Conservation (phyloP, 2,888 invertebrate species). For the Argyresthia goedartella region DNA sequence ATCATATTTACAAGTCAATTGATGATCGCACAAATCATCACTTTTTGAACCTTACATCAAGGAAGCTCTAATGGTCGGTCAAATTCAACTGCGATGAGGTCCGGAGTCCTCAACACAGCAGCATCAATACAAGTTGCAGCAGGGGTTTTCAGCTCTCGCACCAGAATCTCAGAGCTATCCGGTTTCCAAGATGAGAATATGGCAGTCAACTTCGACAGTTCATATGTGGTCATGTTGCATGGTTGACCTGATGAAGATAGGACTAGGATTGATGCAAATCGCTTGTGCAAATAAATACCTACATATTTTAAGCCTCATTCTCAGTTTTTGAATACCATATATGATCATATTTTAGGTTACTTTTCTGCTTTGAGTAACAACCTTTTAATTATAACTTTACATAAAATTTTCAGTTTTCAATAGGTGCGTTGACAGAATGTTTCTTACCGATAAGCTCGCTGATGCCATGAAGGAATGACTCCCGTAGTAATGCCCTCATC, state of each 20-base stretch:
- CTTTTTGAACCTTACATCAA: background rate
- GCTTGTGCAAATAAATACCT: too few relatives aligned
- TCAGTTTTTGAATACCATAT: too few relatives aligned
- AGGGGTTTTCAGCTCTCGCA: constrained; percentile 41
- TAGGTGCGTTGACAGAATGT: background rate
- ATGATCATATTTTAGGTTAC: too few relatives aligned
- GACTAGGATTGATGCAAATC: too few relatives aligned
- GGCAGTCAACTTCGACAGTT: constrained; percentile 35
- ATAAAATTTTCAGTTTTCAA: too few relatives aligned
- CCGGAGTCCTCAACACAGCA: constrained; percentile 42
- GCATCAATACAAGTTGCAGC: constrained; percentile 29
- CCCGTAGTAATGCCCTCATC: constrained; percentile 39
- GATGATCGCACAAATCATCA: background rate
- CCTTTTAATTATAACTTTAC: too few relatives aligned
- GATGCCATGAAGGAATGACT: constrained; percentile 41
- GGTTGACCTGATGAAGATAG: constrained; percentile 30
- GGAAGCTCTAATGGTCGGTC: constrained; percentile 16
- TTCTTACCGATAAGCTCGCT: constrained; percentile 37
- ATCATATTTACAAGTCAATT: too few relatives aligned
- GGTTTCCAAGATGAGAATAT: constrained; percentile 44
- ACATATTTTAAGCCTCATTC: too few relatives aligned
- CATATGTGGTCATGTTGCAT: constrained; percentile 46
- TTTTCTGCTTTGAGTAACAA: too few relatives aligned
- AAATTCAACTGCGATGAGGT: constrained; percentile 45
- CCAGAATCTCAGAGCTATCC: constrained; percentile 40